Evolutionary conservation across 2,888 invertebrate genomes (phyloP), one percentile per base, ranked within the genome.

Genomic region (Aquatica leii): DNA sequence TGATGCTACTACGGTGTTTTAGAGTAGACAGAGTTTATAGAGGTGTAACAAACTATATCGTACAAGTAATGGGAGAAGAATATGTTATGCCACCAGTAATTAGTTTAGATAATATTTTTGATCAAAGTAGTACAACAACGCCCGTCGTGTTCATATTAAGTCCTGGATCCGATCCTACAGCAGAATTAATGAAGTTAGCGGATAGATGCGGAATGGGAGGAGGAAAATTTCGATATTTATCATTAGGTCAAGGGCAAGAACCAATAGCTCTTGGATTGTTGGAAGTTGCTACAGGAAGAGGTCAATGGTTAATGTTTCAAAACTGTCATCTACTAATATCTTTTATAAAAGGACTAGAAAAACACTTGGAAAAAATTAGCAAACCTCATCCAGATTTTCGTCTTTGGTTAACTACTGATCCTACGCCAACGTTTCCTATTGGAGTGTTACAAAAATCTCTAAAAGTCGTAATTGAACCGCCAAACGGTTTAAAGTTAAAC

Each of bases 201-300:
- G 88, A 91, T 68, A 82, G 88, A 71, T 73, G 87, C 68, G 88
- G 89, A 43, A 88, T 87, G 65, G 90, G 92, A 31, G 87, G 89
- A 48, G 88, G 88, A 43, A 93, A 91, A 78, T 94, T 97, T 78
- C 90, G 91, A 74, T 93, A 93, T 77, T 86, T 97, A 15, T 97
- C 97, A 0, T 85, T 97, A 1, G 97, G 97, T 1, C 97, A 97
- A 81, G 97, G 96, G 0, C 97, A 97, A 79, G 96, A 97, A 80
- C 85, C 87, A 74, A 94, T 93, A 1, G 96, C 96, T 0, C 72
- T 91, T 24, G 81, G 80, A 15, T 80, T 94, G 6, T 78, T 94
- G 11, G 89, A 91, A 66, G 85, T 85, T 0, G 90, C 92, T 0
- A 86, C 90, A 9, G 83, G 85, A 0, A 87, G 90, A 77, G 97